These are phyloP conservation scores for Ornithoptera alexandrae DNA, from an alignment of 2,888 invertebrate genomes.

Conservation along the genomic window DNA sequence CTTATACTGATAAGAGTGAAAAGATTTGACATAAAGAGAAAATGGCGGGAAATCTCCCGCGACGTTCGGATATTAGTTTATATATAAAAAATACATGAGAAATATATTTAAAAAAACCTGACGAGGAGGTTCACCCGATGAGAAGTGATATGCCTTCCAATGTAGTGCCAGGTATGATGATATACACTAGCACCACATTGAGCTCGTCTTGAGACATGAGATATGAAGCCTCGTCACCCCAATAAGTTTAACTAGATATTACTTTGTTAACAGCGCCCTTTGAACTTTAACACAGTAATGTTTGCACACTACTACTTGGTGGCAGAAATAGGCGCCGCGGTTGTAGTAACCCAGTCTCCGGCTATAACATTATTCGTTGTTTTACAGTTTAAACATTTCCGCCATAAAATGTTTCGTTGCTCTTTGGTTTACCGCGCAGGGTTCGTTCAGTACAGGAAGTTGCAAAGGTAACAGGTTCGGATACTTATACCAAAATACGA, in stretches of 20 bases:
- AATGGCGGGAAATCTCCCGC: slow-evolving; percentile 14
- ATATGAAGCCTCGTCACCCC: too few relatives aligned
- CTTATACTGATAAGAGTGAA: slow-evolving; percentile 12
- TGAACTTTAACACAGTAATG: too few relatives aligned
- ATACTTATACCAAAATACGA: slow-evolving; percentile 24
- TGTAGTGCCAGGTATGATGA: too few relatives aligned
- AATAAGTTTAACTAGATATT: too few relatives aligned
- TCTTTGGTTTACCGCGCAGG: slow-evolving; percentile 53
- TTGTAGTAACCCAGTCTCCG: too few relatives aligned
- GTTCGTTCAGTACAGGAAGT: slow-evolving; percentile 37
- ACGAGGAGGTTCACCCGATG: too few relatives aligned
- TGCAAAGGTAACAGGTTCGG: slow-evolving; percentile 23
- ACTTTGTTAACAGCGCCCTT: too few relatives aligned
- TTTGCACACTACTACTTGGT: too few relatives aligned
- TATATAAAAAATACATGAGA: slow-evolving; percentile 1
- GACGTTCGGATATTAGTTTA: not conserved
- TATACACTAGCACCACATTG: too few relatives aligned
- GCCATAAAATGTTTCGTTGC: slow-evolving; percentile 38
- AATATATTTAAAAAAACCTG: not conserved
- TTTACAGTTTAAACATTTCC: slow-evolving; percentile 37
- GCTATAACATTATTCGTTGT: slow-evolving; percentile 31
- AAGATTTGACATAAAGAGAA: slow-evolving; percentile 19
- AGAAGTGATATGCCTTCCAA: too few relatives aligned
- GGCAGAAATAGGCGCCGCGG: too few relatives aligned
- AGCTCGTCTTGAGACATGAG: too few relatives aligned